Base-by-base conservation (phyloP, 1,140 invertebrate species). In the Drosophila oshimai region DNA sequence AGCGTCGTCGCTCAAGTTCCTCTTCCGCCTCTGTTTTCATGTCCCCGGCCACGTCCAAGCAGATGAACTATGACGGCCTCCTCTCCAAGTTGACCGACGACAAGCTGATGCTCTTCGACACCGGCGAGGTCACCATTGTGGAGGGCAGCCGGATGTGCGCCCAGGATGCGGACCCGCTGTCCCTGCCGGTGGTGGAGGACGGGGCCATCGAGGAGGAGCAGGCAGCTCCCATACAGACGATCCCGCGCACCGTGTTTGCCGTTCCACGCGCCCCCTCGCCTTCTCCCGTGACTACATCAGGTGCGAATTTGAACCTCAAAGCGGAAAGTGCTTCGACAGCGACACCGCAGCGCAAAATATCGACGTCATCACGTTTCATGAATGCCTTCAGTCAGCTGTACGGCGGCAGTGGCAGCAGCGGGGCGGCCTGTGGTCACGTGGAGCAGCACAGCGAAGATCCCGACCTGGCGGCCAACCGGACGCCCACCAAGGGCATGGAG, bases 401-500 rank as follows among this genome's bases (percentile, higher is more conserved):
- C 39, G 33, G 78, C 17, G 71, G 80, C 29, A 60, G 55, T 22
- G 54, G 61, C 39, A 60, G 51, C 34, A 70, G 36, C 12, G 62
- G 31, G 3, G 31, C 42, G 24, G 67, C 37, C 36, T 62, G 65
- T 34, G 55, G 75, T 79, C 75, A 84, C 64, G 58, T 60, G 65
- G 70, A 87, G 12, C 76, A 74, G 24, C 41, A 65, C 1, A 12
- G 41, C 31, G 61, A 65, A 36, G 83, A 88, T 13, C 9, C 60
- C 3, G 74, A 86, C 12, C 34, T 86, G 62, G 47, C 81, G 6
- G 76, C 84, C 13, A 86, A 72, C 34, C 89, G 89, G 2, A 90
- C 89, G 33, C 89, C 89, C 3, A 88, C 89, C 33, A 90, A 95
- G 70, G 96, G 96, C 92, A 94, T 97, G 58, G 96, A 97, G 91